A percentile compares a stretch with the other conserved stretches of the same genome.
Evolutionary conservation across 2,113 vertebrate species (phyloP).

Genomic region (Tyto alba): DNA sequence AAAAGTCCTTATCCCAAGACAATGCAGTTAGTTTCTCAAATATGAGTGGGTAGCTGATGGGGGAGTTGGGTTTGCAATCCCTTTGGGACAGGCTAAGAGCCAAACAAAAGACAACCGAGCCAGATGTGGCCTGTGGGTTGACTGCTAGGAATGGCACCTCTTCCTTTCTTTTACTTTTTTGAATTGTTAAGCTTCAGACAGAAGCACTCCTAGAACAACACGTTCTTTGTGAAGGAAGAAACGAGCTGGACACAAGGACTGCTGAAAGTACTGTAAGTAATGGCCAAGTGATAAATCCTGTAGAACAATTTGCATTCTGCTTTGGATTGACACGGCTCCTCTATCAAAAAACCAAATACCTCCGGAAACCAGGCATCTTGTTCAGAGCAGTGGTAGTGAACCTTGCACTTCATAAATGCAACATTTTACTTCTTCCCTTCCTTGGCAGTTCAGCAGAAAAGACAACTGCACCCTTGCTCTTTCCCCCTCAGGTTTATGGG

Average conservation of each 20-base stretch:
- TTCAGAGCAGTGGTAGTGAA: background rate
- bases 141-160: background rate
- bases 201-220: background rate
- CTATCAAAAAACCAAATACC: background rate
- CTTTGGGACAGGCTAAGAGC: background rate
- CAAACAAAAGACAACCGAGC: constrained; percentile 17
- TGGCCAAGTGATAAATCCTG: background rate
- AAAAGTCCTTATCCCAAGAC: background rate
- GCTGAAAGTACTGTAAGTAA: background rate
- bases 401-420: background rate
- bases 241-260: background rate
- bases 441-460: background rate
- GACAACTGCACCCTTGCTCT: background rate
- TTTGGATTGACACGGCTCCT: background rate
- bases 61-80: background rate
- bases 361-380: background rate
- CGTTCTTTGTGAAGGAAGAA: background rate
- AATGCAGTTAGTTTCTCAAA: background rate
- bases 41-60: background rate
- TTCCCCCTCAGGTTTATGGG: background rate
- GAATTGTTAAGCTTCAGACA: background rate
- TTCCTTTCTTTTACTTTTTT: background rate
- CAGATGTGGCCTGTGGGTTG: background rate
- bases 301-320: background rate
- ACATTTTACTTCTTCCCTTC: background rate